Base-by-base conservation (phyloP, 1,140 invertebrate genomes). In the Dreissena rostriformis region DNA sequence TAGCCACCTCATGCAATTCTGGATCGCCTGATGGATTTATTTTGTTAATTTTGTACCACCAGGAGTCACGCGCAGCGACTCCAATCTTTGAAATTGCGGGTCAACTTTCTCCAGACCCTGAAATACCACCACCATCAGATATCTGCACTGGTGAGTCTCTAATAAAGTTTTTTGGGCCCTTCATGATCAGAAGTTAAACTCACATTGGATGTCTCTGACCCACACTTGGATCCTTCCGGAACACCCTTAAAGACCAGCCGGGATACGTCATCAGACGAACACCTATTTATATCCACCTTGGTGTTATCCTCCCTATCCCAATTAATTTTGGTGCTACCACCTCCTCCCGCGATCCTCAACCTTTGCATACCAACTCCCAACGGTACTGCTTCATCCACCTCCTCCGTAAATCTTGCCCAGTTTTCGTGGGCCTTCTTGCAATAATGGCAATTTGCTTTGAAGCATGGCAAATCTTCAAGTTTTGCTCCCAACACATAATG, bases 381-480 rank as follows among this genome's bases (percentile, higher is more conserved):
- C 15, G 57, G 57, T n/a, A 77, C 49, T 19, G 61, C 74, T n/a
- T 77, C 74, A 53, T 77, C 74, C 39, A 77, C 74, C 19, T 63
- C 61, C 28, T 39, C 61, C 19, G 22, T 66, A 28, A 77, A 77
- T 29, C 24, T 66, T n/a, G 17, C 17, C 74, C 74, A 77, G 14
- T 77, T 19, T 8, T 77, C 57, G 51, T 77, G 57, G 11, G 61
- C 49, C 24, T 53, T 65, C 28, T 14, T 29, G 28, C 74, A 77
- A 66, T 77, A 77, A 15, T 77, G 11, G 24, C 74, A 77, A 6
- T 63, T 63, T 19, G 15, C 17, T 70, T 28, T 49, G 28, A 70
- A 70, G 22, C 74, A 66, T 39, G 57, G 74, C 28, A 77, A 77
- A n/a, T 77, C 74, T 39, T 49, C 51, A 4, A 66, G 39, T 77